Evolutionary conservation across 1,140 invertebrate genomes (phyloP).

Genomic region (Sarcophaga bullata): DNA sequence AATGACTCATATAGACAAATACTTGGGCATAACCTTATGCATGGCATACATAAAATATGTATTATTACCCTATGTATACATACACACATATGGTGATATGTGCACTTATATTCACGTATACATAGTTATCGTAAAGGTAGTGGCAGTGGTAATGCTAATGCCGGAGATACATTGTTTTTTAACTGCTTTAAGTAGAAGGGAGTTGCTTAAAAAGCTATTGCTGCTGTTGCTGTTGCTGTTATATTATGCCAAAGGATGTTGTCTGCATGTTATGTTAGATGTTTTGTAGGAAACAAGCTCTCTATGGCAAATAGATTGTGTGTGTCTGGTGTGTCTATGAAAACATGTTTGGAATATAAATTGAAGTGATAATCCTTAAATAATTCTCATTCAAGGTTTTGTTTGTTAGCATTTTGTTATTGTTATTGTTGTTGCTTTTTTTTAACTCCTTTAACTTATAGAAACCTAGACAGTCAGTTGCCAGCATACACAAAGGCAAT

Average conservation of each 20-base stretch:
- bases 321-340: not conserved
- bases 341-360: slow-evolving; percentile 19
- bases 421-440: too few species aligned
- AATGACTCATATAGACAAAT: slow-evolving; percentile 15
- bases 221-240: not conserved
- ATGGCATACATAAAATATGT: not conserved
- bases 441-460: too few species aligned
- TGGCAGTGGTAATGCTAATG: not conserved
- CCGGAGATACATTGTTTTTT: too few species aligned
- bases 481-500: too few species aligned
- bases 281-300: not conserved
- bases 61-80: too few species aligned
- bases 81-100: too few species aligned
- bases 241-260: not conserved
- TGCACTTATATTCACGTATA: too few species aligned
- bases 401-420: not conserved
- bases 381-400: not conserved
- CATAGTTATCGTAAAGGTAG: not conserved
- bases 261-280: not conserved
- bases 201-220: too few species aligned
- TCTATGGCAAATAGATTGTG: slow-evolving; percentile 10
- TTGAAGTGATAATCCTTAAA: slow-evolving; percentile 24
- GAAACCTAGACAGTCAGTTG: too few species aligned
- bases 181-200: too few species aligned
- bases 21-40: not conserved